Evolutionary conservation across 2,113 vertebrate species (phyloP), one percentile per base, ranked within the genome.

Genomic region (Ciconia boyciana): DNA sequence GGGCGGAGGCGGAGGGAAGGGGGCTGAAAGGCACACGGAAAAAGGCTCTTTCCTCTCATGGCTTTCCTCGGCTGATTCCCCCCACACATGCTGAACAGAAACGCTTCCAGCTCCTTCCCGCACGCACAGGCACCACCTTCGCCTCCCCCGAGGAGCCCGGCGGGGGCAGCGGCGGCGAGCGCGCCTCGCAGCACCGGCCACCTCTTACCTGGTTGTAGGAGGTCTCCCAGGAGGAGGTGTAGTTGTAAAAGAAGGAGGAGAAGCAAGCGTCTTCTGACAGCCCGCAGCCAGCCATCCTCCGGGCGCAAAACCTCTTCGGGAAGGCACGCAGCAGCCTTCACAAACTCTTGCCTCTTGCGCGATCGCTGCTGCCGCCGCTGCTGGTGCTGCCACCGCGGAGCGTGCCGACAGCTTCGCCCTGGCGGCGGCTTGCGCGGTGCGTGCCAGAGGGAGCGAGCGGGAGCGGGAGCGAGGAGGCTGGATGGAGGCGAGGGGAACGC

Each of bases 181-280:
- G 78, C 95, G 81, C 94, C 61, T 44, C 66, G 95, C 93, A 66
- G 83, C 88, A 66, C 83, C 72, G 92, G 92, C 77, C 96, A 49
- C 94, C 95, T 92, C 98, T 98, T 99, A 99, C 99, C 99, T 99
- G 99, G 98, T 98, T 98, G 98, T 97, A 98, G 98, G 99, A 98
- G 97, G 98, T 98, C 98, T 99, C 99, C 99, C 99, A 99, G 98
- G 99, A 99, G 98, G 98, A 98, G 98, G 98, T 98, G 98, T 99
- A 99, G 98, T 98, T 99, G 97, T 98, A 98, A 93, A 99, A 98
- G 98, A 98, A 98, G 94, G 99, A 98, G 87, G 99, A 98, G 98
- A 99, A 98, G 94, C 98, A 97, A 97, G 99, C 98, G 84, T 99
- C 99, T 97, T 99, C 99, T 65, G 98, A 98, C 96, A 99, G 98